Conservation (phyloP, 2,888 invertebrate genomes). For the Drosophila lacicola region DNA sequence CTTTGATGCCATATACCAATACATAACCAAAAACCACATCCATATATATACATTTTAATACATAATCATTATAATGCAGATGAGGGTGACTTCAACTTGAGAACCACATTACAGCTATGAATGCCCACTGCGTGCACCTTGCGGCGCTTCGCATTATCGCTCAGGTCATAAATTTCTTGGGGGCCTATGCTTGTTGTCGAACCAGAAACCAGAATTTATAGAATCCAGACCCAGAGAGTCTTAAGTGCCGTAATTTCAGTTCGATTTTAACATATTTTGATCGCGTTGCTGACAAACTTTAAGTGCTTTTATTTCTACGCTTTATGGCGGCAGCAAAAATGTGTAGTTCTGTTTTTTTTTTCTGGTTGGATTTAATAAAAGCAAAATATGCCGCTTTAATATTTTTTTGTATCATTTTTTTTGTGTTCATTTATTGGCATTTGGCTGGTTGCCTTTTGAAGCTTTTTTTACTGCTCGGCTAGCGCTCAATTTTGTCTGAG, state of each 20-base stretch:
- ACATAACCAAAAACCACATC: not conserved
- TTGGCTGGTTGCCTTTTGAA: slow-evolving; percentile 56
- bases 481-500: slow-evolving; percentile 35
- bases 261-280: slow-evolving; percentile 74
- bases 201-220: slow-evolving; percentile 6
- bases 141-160: slow-evolving; percentile 82
- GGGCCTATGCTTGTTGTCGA: slow-evolving; percentile 15
- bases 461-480: slow-evolving; percentile 48
- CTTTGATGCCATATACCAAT: slow-evolving; percentile 38
- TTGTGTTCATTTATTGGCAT: slow-evolving; percentile 67
- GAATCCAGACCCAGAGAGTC: slow-evolving; percentile 17
- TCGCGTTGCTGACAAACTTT: slow-evolving; percentile 75
- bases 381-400: slow-evolving; percentile 71
- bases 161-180: slow-evolving; percentile 75
- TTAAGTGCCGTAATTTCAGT: slow-evolving; percentile 74
- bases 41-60: not conserved
- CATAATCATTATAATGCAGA: slow-evolving; percentile 48
- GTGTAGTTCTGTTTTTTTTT: slow-evolving; percentile 4
- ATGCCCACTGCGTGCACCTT: slow-evolving; percentile 68
- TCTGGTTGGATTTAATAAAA: slow-evolving; percentile 46
- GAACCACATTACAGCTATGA: slow-evolving; percentile 12
- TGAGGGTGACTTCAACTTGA: slow-evolving; percentile 30
- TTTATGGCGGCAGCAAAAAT: slow-evolving; percentile 59
- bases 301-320: slow-evolving; percentile 78
- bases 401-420: slow-evolving; percentile 32